phyloP scores from a whole-genome alignment of 2,888 invertebrate species.

The Pristionchus mayeri region DNA sequence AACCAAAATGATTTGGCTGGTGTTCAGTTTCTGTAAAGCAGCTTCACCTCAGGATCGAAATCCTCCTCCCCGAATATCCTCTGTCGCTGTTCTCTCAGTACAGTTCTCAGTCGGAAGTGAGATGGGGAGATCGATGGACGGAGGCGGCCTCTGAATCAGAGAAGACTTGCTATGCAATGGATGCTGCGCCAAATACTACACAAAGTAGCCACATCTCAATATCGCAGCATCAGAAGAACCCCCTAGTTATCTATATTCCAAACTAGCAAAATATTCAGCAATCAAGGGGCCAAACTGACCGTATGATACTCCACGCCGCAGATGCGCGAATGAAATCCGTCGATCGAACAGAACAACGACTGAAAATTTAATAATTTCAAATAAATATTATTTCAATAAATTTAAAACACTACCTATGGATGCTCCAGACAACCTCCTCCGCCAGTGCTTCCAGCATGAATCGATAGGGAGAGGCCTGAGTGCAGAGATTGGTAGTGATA shows the following conservation, averaged over 20 bases:
- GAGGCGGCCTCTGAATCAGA: neutral
- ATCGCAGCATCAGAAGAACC: too few species aligned
- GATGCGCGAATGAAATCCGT: slow-evolving; percentile 21
- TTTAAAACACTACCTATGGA: neutral
- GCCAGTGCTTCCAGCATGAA: slow-evolving; percentile 20
- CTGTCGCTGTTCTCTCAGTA: neutral
- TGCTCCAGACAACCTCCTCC: slow-evolving; percentile 4
- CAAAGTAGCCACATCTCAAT: too few species aligned
- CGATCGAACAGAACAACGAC: neutral
- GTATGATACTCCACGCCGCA: slow-evolving; percentile 6
- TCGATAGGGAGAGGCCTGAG: neutral
- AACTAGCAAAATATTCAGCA: too few species aligned
- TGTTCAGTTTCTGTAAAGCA: too few species aligned
- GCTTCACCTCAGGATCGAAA: slow-evolving; percentile 9
- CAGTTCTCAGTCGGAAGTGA: slow-evolving; percentile 11
- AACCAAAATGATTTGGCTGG: too few species aligned
- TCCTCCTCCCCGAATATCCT: neutral
- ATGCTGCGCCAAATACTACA: too few species aligned
- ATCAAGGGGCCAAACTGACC: neutral
- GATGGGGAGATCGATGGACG: neutral
- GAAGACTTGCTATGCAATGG: too few species aligned
- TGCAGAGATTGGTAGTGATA: neutral
- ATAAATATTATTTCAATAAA: neutral
- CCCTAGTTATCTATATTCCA: too few species aligned
- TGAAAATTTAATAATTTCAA: neutral